Base-by-base conservation (phyloP, 2,888 invertebrate species). In the Sepioteuthis lessoniana region DNA sequence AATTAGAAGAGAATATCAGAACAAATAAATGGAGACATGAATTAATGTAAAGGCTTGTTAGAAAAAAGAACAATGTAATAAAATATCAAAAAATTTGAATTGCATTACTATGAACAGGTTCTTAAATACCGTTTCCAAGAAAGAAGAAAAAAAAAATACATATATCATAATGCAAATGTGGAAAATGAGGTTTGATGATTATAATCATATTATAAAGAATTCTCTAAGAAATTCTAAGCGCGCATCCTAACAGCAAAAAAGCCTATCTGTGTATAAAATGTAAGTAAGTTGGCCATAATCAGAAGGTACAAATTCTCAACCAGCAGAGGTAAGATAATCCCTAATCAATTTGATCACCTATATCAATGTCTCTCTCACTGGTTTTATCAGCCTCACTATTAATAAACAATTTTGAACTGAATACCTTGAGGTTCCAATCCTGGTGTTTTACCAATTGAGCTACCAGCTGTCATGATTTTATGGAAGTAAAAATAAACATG, bases 401-500 rank as follows among this genome's bases (percentile, higher is more conserved):
- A 76, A 76, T 76, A 76, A 76, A 76, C 76, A 76, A 76, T n/a
- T 76, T 35, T 76, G 76, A 76, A 76, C n/a, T 76, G 76, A 76
- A 76, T 76, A 76, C 76, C 76, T 76, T 76, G 76, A 76, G 76
- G 76, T 76, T 76, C 76, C 76, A 76, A 76, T 76, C 76, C 76
- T 76, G 76, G 76, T 76, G 76, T 76, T 76, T 76, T 76, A 76
- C 76, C 76, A 35, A 76, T 76, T 76, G 76, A 76, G 76, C 76
- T 76, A 76, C 76, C 76, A 76, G 76, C 76, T 76, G 76, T 47
- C 92, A 92, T 92, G 92, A n/a, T 47, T 92, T 47, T 47, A 46
- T 47, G 92, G 46, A 92, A 47, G 50, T 55, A 93, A 38, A 93
- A 46, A 93, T 55, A 92, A 46, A 42, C 92, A 92, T 92, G 92